Conservation (phyloP, 2,888 invertebrate species). For the Chrysotoxum bicinctum region DNA sequence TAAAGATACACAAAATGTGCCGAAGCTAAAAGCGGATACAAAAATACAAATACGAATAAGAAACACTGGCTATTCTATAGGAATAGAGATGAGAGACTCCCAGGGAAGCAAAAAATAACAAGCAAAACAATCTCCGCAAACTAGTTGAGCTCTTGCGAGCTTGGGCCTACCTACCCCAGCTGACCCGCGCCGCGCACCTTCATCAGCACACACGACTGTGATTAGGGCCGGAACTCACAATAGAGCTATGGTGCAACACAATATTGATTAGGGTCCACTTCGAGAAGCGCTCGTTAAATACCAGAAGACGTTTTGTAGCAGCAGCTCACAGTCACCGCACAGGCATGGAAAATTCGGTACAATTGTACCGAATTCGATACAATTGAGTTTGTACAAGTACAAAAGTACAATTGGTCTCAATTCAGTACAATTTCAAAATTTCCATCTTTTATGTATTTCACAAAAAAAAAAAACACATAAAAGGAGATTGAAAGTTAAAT, state of each 20-base stretch:
- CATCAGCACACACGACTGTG: not conserved
- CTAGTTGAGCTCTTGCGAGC: conserved; percentile 49
- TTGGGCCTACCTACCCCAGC: not conserved
- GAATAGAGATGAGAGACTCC: conserved; percentile 39
- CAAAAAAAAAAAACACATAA: too few relatives aligned
- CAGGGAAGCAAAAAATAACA: conserved; percentile 16
- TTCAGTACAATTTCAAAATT: too few relatives aligned
- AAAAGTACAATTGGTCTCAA: too few relatives aligned
- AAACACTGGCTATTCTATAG: not conserved
- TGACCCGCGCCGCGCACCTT: not conserved
- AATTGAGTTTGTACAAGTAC: too few relatives aligned
- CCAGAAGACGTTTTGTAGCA: conserved; percentile 44
- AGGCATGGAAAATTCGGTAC: too few relatives aligned
- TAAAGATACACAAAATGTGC: conserved; percentile 32
- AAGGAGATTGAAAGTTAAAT: too few relatives aligned
- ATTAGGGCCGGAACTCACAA: conserved; percentile 64
- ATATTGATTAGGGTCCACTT: conserved; percentile 65
- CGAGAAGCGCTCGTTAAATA: conserved; percentile 53
- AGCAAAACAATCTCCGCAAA: conserved; percentile 49
- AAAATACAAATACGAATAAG: too few relatives aligned
- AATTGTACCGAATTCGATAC: too few relatives aligned
- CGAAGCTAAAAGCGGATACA: conserved; percentile 62
- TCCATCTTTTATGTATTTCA: too few relatives aligned
- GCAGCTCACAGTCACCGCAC: too few relatives aligned
- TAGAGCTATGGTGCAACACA: conserved; percentile 61